A percentile compares a stretch with the other conserved stretches of the same genome.
These are phyloP conservation scores for Sinhomidia bicolor DNA, from an alignment of 2,888 invertebrate species.

Conservation along the genomic window DNA sequence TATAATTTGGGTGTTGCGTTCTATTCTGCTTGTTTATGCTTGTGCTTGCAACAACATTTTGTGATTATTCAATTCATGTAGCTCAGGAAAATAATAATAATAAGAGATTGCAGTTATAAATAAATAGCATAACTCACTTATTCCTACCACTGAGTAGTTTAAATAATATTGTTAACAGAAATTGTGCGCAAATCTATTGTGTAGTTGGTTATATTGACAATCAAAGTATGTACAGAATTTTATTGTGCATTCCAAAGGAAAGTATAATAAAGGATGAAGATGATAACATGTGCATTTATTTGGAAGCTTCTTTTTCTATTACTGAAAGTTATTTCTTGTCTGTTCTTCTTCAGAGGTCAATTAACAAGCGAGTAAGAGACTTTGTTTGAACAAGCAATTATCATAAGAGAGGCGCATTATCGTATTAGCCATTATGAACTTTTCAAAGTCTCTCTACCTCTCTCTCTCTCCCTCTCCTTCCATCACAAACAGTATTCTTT, in stretches of 20 bases:
- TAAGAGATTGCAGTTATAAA: too few species aligned
- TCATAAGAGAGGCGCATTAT: slow-evolving; percentile 61
- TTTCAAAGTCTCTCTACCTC: slow-evolving; percentile 47
- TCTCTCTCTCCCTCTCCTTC: too few species aligned
- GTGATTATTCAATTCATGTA: too few species aligned
- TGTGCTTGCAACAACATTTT: too few species aligned
- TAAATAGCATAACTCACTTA: too few species aligned
- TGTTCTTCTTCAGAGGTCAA: slow-evolving; percentile 60
- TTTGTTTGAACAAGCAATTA: slow-evolving; percentile 70
- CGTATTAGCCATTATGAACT: slow-evolving; percentile 59
- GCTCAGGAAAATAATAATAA: too few species aligned
- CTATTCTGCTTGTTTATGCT: too few species aligned
- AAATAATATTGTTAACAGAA: background rate
- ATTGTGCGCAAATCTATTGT: background rate
- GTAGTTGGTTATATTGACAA: background rate
- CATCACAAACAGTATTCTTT: too few species aligned
- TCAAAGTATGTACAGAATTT: background rate
- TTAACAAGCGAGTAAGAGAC: slow-evolving; percentile 67
- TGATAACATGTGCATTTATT: background rate
- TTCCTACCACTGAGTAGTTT: too few species aligned
- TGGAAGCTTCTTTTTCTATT: background rate
- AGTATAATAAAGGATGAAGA: background rate
- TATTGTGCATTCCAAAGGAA: background rate
- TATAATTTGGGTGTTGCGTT: too few species aligned
- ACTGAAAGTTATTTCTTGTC: slow-evolving; percentile 39